phyloP scores from a whole-genome alignment of 2,888 invertebrate species.

The Acronicta aceris region DNA sequence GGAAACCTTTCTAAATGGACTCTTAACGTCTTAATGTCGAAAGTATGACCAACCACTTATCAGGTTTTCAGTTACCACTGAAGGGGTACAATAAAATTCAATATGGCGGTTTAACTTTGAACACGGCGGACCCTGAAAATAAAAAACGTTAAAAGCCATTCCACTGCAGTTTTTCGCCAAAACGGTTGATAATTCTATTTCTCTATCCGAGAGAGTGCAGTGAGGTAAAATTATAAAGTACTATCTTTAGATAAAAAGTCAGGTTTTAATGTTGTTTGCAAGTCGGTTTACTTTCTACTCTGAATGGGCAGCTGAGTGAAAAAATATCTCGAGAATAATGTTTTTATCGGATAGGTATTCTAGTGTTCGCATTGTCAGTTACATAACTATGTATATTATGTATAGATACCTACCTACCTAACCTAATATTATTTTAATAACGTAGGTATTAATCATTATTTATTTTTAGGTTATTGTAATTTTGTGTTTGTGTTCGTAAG shows the following conservation, averaged over 20 bases:
- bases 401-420: too few species aligned
- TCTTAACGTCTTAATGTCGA: conserved; percentile 38
- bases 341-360: neutral
- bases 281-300: conserved; percentile 22
- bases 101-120: conserved; percentile 64
- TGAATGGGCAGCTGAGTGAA: neutral
- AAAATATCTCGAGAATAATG: neutral
- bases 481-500: too few species aligned
- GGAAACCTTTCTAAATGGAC: conserved; percentile 29
- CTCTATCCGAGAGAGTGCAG: conserved; percentile 65
- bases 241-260: conserved; percentile 50
- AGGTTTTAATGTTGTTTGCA: conserved; percentile 42
- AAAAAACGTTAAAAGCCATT: conserved; percentile 74
- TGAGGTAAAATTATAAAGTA: conserved; percentile 61
- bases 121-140: conserved; percentile 62
- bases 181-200: conserved; percentile 77
- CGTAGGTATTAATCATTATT: too few species aligned
- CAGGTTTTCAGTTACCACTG: conserved; percentile 38
- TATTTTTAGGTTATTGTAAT: too few species aligned
- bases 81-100: conserved; percentile 61
- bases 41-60: conserved; percentile 45
- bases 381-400: too few species aligned
- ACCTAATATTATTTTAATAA: too few species aligned
- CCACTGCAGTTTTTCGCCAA: conserved; percentile 67
- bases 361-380: too few species aligned